Conservation (phyloP, 2,113 vertebrate genomes). For the Microtus montanus region DNA sequence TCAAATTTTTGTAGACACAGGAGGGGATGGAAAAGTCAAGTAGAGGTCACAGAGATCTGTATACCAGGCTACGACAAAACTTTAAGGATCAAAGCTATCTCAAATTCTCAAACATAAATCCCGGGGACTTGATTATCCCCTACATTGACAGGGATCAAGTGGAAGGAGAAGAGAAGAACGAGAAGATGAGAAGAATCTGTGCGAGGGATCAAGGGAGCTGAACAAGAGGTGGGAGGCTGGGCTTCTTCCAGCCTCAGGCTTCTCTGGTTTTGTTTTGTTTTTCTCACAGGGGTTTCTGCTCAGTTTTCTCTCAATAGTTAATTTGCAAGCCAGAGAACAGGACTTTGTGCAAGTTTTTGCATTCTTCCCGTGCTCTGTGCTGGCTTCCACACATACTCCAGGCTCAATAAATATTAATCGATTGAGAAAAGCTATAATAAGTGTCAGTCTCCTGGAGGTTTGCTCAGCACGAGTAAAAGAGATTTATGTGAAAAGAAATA, state of each 20-base stretch:
- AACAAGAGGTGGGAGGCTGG: background rate
- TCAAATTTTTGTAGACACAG: background rate
- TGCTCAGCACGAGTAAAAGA: conserved; percentile 55
- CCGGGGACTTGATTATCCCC: background rate
- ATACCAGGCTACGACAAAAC: background rate
- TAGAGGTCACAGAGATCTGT: background rate
- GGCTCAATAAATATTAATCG: conserved; percentile 40
- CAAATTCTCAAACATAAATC: background rate
- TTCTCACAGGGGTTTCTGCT: background rate
- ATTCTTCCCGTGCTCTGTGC: background rate
- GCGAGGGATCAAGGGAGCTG: background rate
- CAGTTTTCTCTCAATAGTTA: background rate
- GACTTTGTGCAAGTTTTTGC: background rate
- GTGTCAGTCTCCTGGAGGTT: background rate
- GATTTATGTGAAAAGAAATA: conserved; percentile 64
- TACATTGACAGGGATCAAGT: background rate
- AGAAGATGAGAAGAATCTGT: accelerated
- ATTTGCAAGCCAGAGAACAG: background rate
- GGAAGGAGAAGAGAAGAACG: background rate
- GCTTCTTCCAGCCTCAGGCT: background rate
- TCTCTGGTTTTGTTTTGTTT: background rate
- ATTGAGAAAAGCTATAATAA: conserved; percentile 63
- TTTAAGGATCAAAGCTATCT: background rate
- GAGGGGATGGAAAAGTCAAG: background rate
- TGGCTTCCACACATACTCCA: conserved; percentile 15